Percentiles rank a stretch among this genome's conserved stretches.
Conservation (phyloP, 2,888 invertebrate genomes). For the Globia sparganii region DNA sequence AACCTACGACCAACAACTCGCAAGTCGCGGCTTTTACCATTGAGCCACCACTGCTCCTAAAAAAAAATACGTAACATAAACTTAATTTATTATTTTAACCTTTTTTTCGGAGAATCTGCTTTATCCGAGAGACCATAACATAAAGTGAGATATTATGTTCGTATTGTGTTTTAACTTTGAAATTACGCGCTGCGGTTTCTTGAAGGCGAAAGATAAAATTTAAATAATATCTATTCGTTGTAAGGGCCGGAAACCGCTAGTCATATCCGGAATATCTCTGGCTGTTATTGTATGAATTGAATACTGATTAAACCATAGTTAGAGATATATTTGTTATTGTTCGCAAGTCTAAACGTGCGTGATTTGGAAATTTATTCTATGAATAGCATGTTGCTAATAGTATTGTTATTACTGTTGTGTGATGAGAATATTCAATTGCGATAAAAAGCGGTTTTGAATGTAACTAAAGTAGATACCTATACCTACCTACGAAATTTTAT, state of each 20-base stretch:
- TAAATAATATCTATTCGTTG: conserved; percentile 68
- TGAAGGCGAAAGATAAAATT: conserved; percentile 71
- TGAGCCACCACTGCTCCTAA: too few species aligned
- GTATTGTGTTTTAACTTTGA: conserved; percentile 10
- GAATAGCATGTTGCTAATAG: conserved; percentile 33
- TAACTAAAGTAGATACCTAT: not conserved
- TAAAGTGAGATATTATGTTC: conserved; percentile 5
- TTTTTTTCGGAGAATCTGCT: not conserved
- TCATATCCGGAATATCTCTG: conserved; percentile 76
- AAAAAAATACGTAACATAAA: too few species aligned
- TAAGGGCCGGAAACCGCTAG: conserved; percentile 75
- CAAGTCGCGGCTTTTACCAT: too few species aligned
- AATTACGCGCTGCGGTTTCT: conserved; percentile 53
- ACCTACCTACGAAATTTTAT: not conserved
- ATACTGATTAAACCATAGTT: conserved; percentile 73
- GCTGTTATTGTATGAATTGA: conserved; percentile 78
- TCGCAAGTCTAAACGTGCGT: conserved; percentile 34
- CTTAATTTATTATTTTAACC: not conserved
- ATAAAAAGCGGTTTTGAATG: conserved; percentile 1
- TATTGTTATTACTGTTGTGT: conserved; percentile 33
- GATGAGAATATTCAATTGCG: conserved; percentile 21
- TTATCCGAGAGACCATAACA: not conserved
- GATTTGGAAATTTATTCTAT: conserved; percentile 23
- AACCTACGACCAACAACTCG: too few species aligned
- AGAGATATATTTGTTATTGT: conserved; percentile 57